phyloP scores from a whole-genome alignment of 2,888 invertebrate genomes.

The Volucella inflata region DNA sequence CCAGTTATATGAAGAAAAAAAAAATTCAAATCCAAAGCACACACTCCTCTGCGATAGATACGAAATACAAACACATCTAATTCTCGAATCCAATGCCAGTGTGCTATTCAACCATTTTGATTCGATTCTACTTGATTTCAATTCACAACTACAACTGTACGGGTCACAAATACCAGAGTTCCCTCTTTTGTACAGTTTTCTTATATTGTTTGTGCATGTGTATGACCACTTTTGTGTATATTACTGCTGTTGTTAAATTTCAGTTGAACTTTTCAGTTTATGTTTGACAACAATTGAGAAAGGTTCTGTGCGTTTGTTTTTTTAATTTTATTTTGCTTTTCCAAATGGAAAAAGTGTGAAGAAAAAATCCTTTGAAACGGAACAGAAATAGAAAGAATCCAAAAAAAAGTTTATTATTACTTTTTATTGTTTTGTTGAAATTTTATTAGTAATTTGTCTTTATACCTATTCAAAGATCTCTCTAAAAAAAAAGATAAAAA shows the following conservation, averaged over 20 bases:
- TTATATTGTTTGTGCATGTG: too few relatives aligned
- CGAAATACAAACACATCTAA: background rate
- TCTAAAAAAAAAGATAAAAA: background rate
- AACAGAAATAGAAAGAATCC: slow-evolving; percentile 30
- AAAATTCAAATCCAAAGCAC: slow-evolving; percentile 1
- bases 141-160: too few relatives aligned
- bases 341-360: slow-evolving; percentile 67
- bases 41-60: background rate
- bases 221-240: background rate
- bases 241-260: slow-evolving; percentile 20
- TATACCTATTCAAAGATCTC: background rate
- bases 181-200: too few relatives aligned
- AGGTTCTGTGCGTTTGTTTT: slow-evolving; percentile 69
- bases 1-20: slow-evolving; percentile 24
- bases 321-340: slow-evolving; percentile 70
- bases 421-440: slow-evolving; percentile 2
- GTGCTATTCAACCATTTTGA: slow-evolving; percentile 17
- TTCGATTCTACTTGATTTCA: too few relatives aligned
- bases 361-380: slow-evolving; percentile 40
- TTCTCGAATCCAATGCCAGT: background rate
- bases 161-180: too few relatives aligned
- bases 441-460: slow-evolving; percentile 19
- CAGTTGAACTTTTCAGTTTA: slow-evolving; percentile 60
- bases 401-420: slow-evolving; percentile 10
- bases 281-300: slow-evolving; percentile 72